Base-by-base conservation (phyloP, 2,888 invertebrate genomes). In the Dinocampus coccinellae region DNA sequence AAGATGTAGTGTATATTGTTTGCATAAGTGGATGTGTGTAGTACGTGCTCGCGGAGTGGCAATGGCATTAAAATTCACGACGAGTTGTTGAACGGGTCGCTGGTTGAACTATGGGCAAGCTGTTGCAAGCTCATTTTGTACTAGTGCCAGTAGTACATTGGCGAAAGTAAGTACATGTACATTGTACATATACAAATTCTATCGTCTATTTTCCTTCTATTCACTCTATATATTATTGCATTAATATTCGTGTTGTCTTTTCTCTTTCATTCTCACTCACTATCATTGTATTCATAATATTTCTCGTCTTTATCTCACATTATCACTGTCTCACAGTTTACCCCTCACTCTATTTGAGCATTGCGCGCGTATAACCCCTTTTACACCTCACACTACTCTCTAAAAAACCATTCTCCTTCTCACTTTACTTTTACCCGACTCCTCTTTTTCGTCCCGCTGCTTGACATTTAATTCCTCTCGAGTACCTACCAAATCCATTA, bases 101-200 rank as follows among this genome's bases (percentile, higher is more conserved):
- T 70, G 69, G 77, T 75, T 83, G 83, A 84, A 83, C 82, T 84
- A 84, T 83, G 83, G 81, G 83, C 84, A 84, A 83, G 83, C 84
- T 84, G 83, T 84, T 84, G 84, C 84, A 78, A 80, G 76, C 76
- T 74, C 58, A 33, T 36, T 62, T 61, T 36, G 36, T 39, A 69
- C 69, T 53, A n/a, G n/a, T n/a, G n/a, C 1, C 39, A 4, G 7
- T 24, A 53, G 68, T 60, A 68, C 68, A 61, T 68, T 57, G 60
- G 57, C 68, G 61, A 52, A 60, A 60, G 68, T 60, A 68, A 68
- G 68, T 68, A 68, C 61, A 68, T 61, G 68, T 68, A 52, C 60
- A 60, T 52, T 61, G 68, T 68, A 52, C 60, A 60, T 52, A 61
- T 68, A 68, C 60, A 68, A 68, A 68, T 52, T 70, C 57, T 57